A percentile compares a stretch with the other conserved stretches of the same genome.
phyloP scores from a whole-genome alignment of 2,888 invertebrate genomes.

The Chrysina gloriosa region DNA sequence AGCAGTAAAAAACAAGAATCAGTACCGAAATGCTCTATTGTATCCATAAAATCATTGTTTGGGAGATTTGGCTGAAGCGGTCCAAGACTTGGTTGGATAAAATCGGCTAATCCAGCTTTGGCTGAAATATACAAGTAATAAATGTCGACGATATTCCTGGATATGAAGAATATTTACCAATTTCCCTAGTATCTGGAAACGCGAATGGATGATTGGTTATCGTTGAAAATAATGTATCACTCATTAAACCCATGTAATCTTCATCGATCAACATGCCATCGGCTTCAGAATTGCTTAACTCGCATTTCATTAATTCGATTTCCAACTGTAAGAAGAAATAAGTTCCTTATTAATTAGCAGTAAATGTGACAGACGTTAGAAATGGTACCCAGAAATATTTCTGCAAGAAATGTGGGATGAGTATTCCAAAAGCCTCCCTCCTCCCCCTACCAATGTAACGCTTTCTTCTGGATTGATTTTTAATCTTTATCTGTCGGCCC shows the following conservation, averaged over 20 bases:
- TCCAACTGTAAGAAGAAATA: conserved; percentile 71
- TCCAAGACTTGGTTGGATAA: conserved; percentile 97
- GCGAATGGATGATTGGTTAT: conserved; percentile 91
- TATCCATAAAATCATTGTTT: conserved; percentile 91
- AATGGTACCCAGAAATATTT: no score
- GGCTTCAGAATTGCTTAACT: conserved; percentile 72
- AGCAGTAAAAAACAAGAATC: neutral
- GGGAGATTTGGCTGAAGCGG: conserved; percentile 93
- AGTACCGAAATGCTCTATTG: conserved; percentile 72
- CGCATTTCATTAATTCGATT: conserved; percentile 80
- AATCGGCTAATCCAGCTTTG: conserved; percentile 90
- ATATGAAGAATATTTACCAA: conserved; percentile 74
- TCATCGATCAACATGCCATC: conserved; percentile 85
- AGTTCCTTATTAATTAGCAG: no score
- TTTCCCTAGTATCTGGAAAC: conserved; percentile 97
- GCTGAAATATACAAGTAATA: conserved; percentile 68
- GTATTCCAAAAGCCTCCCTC: no score
- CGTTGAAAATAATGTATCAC: conserved; percentile 90
- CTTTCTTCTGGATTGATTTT: no score
- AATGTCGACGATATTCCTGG: neutral
- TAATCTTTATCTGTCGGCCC: no score
- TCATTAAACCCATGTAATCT: conserved; percentile 88
- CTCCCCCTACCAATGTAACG: no score
- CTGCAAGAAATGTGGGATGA: no score
- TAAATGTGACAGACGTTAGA: no score